Evolutionary conservation across 2,113 vertebrate species (phyloP).

Genomic region (Phasianus colchicus): DNA sequence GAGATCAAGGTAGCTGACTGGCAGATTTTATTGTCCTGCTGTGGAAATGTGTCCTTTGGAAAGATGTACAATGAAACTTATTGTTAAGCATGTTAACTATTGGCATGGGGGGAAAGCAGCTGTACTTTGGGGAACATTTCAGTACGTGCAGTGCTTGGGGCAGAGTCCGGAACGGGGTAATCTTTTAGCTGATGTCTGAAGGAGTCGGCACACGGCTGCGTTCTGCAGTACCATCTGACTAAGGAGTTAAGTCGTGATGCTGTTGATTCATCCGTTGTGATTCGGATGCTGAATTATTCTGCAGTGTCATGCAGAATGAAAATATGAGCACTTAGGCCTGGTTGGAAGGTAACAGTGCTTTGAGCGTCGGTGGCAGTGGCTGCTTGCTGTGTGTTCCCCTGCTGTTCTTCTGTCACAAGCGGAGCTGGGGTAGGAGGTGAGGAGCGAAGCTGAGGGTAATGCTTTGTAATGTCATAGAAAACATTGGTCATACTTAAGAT

Average conservation of each 20-base stretch:
- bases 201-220: background rate
- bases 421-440: background rate
- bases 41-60: background rate
- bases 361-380: background rate
- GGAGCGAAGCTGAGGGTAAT: background rate
- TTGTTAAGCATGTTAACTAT: background rate
- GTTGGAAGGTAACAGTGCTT: constrained; percentile 2
- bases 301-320: constrained; percentile 10
- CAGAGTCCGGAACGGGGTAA: background rate
- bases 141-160: background rate
- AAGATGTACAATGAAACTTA: background rate
- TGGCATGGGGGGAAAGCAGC: background rate
- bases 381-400: background rate
- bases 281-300: constrained; percentile 5
- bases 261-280: background rate
- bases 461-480: background rate
- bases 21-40: background rate
- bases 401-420: background rate
- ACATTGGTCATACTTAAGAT: background rate
- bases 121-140: fast-evolving
- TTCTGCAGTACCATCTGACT: background rate
- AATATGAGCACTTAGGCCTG: background rate
- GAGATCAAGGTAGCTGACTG: background rate
- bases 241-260: background rate
- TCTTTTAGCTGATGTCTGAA: background rate